Evolutionary conservation across 2,797 vertebrate genomes (phyloP), one percentile per base, ranked within the genome.

Genomic region (Microcaecilia unicolor): DNA sequence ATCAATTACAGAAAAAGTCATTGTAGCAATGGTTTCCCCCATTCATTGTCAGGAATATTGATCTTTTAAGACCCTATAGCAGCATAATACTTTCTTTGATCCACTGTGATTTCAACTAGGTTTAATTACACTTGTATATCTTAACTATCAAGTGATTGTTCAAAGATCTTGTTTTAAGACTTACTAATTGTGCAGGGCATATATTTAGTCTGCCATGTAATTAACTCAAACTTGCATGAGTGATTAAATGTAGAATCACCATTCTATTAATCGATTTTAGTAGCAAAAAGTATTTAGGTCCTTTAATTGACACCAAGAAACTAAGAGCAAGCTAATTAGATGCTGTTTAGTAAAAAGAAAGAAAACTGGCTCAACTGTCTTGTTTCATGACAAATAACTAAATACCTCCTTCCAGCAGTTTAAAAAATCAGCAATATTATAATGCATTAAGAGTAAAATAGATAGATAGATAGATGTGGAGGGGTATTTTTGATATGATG

Each of bases 341-440:
- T 65, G 37, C 45, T 60, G 79, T 66, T 83, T 75, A 74, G 62
- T 48, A 57, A 16, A 41, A 49, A 67, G 46, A 70, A 56, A 58
- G 54, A 55, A 77, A 70, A 81, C 74, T 64, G 48, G 34, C 42
- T 44, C 29, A 55, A 27, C 29, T 38, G 36, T 37, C 46, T 51
- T 44, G 26, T 49, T 72, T 62, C 56, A 64, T 64, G 52, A 48
- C 45, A 56, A 59, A 61, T 31, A 61, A 67, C 67, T 64, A 49
- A 57, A 56, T 55, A 50, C 46, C 28, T 55, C 8, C 25, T 14
- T 24, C 7, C 28, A 64, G 44, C 21, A 18, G 37, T 21, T 29
- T 25, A 26, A 46, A 54, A 58, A 59, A 59, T 38, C 49, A 36
- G 53, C 49, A 31, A 33, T 15, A 27, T 61, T 48, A 40, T 46